Evolutionary conservation across 1,140 invertebrate genomes (phyloP).

Genomic region (Leptinotarsa lineolata): DNA sequence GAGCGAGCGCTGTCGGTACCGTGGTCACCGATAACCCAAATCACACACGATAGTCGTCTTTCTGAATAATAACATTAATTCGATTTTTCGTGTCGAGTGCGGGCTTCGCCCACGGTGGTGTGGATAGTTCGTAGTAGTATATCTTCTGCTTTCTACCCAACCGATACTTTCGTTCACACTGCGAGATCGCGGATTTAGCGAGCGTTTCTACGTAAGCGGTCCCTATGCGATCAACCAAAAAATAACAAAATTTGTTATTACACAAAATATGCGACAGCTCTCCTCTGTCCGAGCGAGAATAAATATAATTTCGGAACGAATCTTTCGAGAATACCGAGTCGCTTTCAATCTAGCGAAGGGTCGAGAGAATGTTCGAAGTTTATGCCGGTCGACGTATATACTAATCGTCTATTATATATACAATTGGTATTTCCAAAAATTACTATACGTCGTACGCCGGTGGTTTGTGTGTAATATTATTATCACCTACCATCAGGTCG

Average conservation of each 20-base stretch:
- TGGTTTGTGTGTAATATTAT: too few relatives aligned
- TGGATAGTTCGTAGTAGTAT: too few relatives aligned
- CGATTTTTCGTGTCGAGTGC: too few relatives aligned
- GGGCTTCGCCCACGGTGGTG: too few relatives aligned
- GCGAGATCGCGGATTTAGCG: conserved; percentile 30
- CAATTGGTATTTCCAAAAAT: not conserved
- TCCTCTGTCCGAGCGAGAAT: conserved; percentile 24
- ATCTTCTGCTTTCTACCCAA: too few relatives aligned
- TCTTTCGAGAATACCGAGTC: conserved; percentile 32
- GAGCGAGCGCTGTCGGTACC: too few relatives aligned
- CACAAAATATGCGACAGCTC: conserved; percentile 32
- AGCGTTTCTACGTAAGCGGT: conserved; percentile 29
- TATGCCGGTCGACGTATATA: conserved; percentile 10
- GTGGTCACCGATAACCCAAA: too few relatives aligned
- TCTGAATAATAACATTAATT: too few relatives aligned
- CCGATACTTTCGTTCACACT: not conserved
- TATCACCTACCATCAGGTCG: not conserved
- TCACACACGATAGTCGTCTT: too few relatives aligned
- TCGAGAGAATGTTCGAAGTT: conserved; percentile 35
- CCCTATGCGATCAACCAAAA: conserved; percentile 33
- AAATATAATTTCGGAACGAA: conserved; percentile 12
- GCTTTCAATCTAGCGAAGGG: conserved; percentile 37
- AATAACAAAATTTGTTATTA: conserved; percentile 20
- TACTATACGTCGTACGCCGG: too few relatives aligned
- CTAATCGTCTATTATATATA: not conserved